Percentiles rank a stretch among this genome's conserved stretches.
Conservation (phyloP, 2,888 invertebrate species). For the Coelinius sp. region DNA sequence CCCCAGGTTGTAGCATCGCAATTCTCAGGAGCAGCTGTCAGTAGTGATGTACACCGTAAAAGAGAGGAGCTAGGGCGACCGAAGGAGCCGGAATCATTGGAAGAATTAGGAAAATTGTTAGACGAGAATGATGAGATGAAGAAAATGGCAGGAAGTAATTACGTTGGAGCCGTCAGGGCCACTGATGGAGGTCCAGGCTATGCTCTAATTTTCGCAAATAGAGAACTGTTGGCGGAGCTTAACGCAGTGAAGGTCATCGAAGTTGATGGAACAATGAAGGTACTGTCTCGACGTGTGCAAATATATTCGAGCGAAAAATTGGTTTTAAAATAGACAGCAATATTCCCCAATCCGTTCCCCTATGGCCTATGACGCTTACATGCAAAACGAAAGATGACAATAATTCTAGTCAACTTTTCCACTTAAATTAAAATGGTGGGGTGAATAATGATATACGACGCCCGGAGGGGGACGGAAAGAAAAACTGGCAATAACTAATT, state of each 20-base stretch:
- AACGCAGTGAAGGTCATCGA: background rate
- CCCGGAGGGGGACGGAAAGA: too few species aligned
- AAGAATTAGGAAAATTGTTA: background rate
- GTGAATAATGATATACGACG: background rate
- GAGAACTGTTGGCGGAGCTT: background rate
- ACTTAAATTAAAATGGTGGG: too few species aligned
- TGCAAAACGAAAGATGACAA: too few species aligned
- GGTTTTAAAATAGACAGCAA: too few species aligned
- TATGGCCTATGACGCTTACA: too few species aligned
- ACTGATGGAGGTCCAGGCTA: background rate
- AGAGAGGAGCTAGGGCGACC: background rate
- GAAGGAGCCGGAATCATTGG: background rate
- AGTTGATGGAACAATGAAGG: background rate
- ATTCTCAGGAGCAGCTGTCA: background rate
- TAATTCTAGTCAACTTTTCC: too few species aligned
- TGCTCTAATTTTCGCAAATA: background rate
- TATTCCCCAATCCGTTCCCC: background rate
- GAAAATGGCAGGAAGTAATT: background rate
- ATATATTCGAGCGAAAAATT: too few species aligned
- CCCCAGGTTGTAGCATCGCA: background rate
- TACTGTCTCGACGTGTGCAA: background rate
- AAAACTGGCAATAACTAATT: too few species aligned
- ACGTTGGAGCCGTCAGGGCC: background rate
- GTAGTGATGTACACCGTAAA: background rate
- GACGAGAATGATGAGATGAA: background rate